Evolutionary conservation across 2,888 invertebrate species (phyloP).

Genomic region (Hirudinaria manillensis): DNA sequence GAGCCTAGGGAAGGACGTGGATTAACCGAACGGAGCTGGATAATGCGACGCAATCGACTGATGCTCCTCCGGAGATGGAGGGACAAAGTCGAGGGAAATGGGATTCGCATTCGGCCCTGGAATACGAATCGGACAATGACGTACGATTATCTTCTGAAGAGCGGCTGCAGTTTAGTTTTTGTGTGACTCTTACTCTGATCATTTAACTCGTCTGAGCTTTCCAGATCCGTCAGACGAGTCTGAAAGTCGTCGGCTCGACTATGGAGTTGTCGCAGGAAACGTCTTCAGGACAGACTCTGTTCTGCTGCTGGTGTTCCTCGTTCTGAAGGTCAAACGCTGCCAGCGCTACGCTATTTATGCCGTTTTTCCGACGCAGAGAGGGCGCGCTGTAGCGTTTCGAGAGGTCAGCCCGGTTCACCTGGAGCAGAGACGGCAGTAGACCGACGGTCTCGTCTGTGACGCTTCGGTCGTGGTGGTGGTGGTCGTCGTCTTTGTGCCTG

Average conservation of each 20-base stretch:
- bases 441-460: background rate
- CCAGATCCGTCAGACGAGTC: slow-evolving; percentile 1
- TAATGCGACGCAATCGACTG: too few relatives aligned
- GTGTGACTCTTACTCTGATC: background rate
- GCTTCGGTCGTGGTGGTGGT: background rate
- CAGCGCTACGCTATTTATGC: slow-evolving; percentile 30
- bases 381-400: slow-evolving; percentile 21
- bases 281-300: background rate
- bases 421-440: slow-evolving; percentile 1
- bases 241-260: slow-evolving; percentile 3
- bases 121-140: too few relatives aligned
- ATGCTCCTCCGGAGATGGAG: too few relatives aligned
- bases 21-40: too few relatives aligned
- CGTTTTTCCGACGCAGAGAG: slow-evolving; percentile 26
- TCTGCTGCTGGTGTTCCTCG: slow-evolving; percentile 21
- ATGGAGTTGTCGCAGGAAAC: slow-evolving; percentile 12
- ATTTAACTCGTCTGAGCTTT: background rate
- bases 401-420: slow-evolving; percentile 6
- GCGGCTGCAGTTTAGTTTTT: too few relatives aligned
- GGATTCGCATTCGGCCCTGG: too few relatives aligned
- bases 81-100: too few relatives aligned
- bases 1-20: too few relatives aligned
- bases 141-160: too few relatives aligned
- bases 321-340: slow-evolving; percentile 32
- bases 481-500: background rate